These are phyloP conservation scores for Leptinotarsa juncta DNA, from an alignment of 2,888 invertebrate genomes.

Conservation along the genomic window DNA sequence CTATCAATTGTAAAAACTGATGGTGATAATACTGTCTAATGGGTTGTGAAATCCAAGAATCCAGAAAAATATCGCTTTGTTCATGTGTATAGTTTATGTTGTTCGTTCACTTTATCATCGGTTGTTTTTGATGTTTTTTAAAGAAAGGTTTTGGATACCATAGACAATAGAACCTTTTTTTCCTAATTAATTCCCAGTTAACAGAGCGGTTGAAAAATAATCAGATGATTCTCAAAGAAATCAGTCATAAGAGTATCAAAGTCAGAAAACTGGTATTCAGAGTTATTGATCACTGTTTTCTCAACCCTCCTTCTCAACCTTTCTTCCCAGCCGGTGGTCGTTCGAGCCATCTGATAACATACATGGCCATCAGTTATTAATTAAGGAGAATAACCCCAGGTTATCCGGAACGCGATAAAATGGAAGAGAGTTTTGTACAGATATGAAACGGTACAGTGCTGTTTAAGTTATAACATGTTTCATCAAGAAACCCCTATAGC, in stretches of 20 bases:
- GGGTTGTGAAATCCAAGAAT: no score
- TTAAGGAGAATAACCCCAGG: neutral
- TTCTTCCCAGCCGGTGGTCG: constrained; percentile 1
- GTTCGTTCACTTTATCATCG: no score
- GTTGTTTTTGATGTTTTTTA: no score
- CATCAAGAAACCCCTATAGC: neutral
- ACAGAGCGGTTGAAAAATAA: no score
- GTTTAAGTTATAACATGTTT: neutral
- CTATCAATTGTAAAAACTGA: no score
- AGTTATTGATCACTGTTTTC: neutral
- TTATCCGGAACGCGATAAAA: constrained; percentile 10
- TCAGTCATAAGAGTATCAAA: no score
- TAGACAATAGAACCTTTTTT: no score
- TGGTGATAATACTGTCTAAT: no score
- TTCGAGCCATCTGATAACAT: neutral
- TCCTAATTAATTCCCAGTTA: no score
- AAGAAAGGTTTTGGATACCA: no score
- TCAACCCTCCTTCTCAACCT: neutral
- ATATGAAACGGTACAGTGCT: constrained; percentile 2
- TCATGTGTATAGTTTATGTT: no score
- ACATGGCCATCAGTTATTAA: constrained; percentile 5
- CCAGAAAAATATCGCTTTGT: no score
- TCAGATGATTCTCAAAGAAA: neutral
- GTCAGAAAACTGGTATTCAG: neutral
- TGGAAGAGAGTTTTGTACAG: neutral